A percentile compares a stretch with the other conserved stretches of the same genome.
phyloP scores from a whole-genome alignment of 2,113 vertebrate species.

The Periophthalmodon schlosseri region DNA sequence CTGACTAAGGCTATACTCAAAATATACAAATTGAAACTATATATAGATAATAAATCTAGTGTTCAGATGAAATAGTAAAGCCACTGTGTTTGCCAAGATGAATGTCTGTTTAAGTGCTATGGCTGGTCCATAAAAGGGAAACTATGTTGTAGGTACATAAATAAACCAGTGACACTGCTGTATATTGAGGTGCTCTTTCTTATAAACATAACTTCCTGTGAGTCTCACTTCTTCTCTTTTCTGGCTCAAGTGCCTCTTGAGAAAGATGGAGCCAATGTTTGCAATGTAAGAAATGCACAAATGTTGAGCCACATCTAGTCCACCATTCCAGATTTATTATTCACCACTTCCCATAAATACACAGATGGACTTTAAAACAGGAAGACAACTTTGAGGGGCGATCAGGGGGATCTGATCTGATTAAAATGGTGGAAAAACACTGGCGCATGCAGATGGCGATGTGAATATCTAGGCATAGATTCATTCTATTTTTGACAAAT shows the following conservation, averaged over 20 bases:
- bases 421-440: not conserved
- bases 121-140: slow-evolving; percentile 65
- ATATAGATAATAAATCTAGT: not conserved
- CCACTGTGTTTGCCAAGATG: slow-evolving; percentile 49
- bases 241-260: slow-evolving; percentile 9
- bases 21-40: not conserved
- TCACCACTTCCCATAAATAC: slow-evolving; percentile 3
- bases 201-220: slow-evolving; percentile 59
- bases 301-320: slow-evolving; percentile 1
- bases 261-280: slow-evolving; percentile 14
- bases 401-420: not conserved
- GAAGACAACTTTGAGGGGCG: not conserved
- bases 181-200: slow-evolving; percentile 41
- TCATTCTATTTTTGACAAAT: not conserved
- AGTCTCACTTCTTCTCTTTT: slow-evolving; percentile 32
- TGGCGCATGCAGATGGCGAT: not conserved
- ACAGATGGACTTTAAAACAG: not conserved
- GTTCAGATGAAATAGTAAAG: not conserved
- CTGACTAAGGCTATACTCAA: no score
- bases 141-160: slow-evolving; percentile 63
- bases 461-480: not conserved
- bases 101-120: slow-evolving; percentile 36
- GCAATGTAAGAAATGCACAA: slow-evolving; percentile 22
- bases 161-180: slow-evolving; percentile 52
- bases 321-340: slow-evolving; percentile 8